phyloP scores from a whole-genome alignment of 1,140 invertebrate species.

The Riptortus pedestris region DNA sequence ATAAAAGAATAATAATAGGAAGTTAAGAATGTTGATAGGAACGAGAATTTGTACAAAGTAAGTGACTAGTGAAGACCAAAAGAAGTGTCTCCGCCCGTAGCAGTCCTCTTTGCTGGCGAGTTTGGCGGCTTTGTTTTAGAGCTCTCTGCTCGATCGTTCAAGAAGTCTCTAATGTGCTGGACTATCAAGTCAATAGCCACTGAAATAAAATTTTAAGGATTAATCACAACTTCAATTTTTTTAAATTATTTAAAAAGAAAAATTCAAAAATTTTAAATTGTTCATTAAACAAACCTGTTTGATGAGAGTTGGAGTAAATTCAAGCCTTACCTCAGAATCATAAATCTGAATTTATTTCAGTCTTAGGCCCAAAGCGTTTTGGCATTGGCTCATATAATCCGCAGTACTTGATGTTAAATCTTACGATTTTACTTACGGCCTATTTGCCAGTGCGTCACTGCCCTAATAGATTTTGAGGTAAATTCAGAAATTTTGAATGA shows the following conservation, averaged over 20 bases:
- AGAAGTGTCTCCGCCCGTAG: not conserved
- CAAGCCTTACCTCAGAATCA: too few species aligned
- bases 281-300: not conserved
- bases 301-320: too few species aligned
- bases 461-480: too few species aligned
- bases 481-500: too few species aligned
- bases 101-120: not conserved
- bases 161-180: constrained; percentile 79
- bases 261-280: not conserved
- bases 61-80: not conserved
- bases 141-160: constrained; percentile 43
- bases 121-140: not conserved
- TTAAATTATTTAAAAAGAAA: constrained; percentile 15
- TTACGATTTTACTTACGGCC: too few species aligned
- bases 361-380: too few species aligned
- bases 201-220: constrained; percentile 41
- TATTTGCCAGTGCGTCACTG: too few species aligned
- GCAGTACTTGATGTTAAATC: too few species aligned
- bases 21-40: constrained; percentile 1
- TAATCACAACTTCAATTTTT: constrained; percentile 8
- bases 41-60: not conserved
- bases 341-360: too few species aligned
- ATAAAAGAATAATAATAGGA: too few species aligned
- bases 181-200: constrained; percentile 91
- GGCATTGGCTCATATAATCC: too few species aligned